These are phyloP conservation scores for Sturnira hondurensis DNA, from an alignment of 2,113 vertebrate species.

Conservation along the genomic window DNA sequence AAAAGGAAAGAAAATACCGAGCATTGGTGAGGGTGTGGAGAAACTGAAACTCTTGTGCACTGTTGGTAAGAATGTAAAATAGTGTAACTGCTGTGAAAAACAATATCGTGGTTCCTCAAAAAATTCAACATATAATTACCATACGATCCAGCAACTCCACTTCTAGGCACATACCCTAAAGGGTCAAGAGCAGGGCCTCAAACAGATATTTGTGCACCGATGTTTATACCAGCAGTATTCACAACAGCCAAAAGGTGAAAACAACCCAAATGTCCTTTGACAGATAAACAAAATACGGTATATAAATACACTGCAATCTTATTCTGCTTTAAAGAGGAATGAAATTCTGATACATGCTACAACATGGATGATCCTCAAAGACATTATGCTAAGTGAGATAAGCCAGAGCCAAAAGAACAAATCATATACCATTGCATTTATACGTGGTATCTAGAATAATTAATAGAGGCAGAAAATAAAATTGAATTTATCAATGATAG, in stretches of 20 bases:
- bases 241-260: not conserved
- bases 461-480: not conserved
- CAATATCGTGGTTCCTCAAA: not conserved
- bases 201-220: not conserved
- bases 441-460: not conserved
- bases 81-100: not conserved
- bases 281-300: not conserved
- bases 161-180: not conserved
- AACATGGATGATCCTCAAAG: not conserved
- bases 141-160: not conserved
- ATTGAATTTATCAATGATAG: not conserved
- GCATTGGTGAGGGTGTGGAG: not conserved
- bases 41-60: not conserved
- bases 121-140: not conserved
- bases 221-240: not conserved
- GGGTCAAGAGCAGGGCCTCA: not conserved
- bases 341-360: not conserved
- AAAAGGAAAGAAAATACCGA: not conserved
- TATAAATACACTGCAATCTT: not conserved
- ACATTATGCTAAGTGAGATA: not conserved
- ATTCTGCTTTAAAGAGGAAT: not conserved
- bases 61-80: not conserved
- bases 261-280: not conserved
- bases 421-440: not conserved
- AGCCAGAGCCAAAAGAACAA: not conserved